Evolutionary conservation across 2,888 invertebrate genomes (phyloP).

Genomic region (Phasia obesa): DNA sequence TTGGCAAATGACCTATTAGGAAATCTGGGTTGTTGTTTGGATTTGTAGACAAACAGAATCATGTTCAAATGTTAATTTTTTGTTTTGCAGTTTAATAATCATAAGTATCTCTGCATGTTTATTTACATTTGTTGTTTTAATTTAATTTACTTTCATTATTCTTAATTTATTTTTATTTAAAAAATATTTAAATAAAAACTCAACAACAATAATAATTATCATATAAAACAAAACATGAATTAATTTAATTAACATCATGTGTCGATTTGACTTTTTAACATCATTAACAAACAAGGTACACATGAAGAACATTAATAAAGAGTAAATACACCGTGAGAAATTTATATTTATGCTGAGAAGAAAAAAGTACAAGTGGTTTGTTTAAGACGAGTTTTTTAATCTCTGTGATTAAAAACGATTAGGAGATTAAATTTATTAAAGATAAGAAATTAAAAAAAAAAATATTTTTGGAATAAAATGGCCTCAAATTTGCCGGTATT

Average conservation of each 20-base stretch:
- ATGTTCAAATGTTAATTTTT: constrained; percentile 28
- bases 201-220: background rate
- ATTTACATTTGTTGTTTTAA: background rate
- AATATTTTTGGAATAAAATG: too few species aligned
- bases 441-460: too few species aligned
- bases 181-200: background rate
- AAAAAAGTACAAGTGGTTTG: too few species aligned
- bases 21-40: constrained; percentile 52
- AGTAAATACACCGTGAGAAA: constrained; percentile 42
- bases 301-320: constrained; percentile 5
- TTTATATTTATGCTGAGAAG: background rate
- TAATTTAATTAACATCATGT: constrained; percentile 67
- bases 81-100: too few species aligned
- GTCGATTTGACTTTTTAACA: constrained; percentile 53
- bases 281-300: constrained; percentile 29
- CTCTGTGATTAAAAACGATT: too few species aligned
- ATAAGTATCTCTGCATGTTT: constrained; percentile 6
- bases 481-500: too few species aligned
- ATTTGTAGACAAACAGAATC: constrained; percentile 6
- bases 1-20: constrained; percentile 65
- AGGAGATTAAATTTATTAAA: too few species aligned
- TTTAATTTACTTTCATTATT: constrained; percentile 53
- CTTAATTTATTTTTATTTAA: constrained; percentile 25
- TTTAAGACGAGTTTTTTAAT: too few species aligned
- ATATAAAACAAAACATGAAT: constrained; percentile 52